Base-by-base conservation (phyloP, 2,113 vertebrate species). In the Lycaon pictus region DNA sequence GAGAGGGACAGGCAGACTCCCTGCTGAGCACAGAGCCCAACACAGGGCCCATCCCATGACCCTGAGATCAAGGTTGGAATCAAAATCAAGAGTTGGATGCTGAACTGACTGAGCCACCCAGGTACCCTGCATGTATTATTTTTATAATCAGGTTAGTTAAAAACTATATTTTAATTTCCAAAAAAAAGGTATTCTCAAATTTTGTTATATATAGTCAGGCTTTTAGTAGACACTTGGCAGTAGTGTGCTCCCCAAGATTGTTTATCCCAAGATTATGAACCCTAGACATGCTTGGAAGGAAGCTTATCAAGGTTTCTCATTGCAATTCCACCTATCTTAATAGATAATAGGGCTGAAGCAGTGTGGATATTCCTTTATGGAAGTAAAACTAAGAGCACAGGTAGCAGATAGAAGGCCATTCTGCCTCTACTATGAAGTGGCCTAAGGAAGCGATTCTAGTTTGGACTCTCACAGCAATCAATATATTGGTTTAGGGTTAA, bases 381-480 rank as follows among this genome's bases (percentile, higher is more conserved):
- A 83, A 83, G 58, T 94, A 91, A 69, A n/a, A 88, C 74, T 77
- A 76, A 87, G 60, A 93, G 58, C 20, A 43, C 25, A 76, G 37
- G 22, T 35, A 65, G 43, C 16, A 7, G 19, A 60, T 69, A 35
- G 51, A 86, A 81, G 58, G 48, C 20, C 29, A 48, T 56, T 55
- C 35, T 32, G 19, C 5, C 5, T 25, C 72, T 53, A 3, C n/a
- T 29, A 17, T n/a, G 7, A 76, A 74, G 51, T 48, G 69, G 16
- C 16, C 48, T 65, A 65, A 56, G 27, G 27, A 5, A 81, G 20
- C 1, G 2, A 35, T 5, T 4, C 55, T n/a, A 48, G 53, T 91
- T 84, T 48, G 53, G 29, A 56, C 37, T 89, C 32, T 80, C 72
- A 62, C 19, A 62, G 62, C 1, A 69, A 62, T 71, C 7, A 20